Evolutionary conservation across 2,888 invertebrate genomes (phyloP).

Genomic region (Latrodectus hesperus): DNA sequence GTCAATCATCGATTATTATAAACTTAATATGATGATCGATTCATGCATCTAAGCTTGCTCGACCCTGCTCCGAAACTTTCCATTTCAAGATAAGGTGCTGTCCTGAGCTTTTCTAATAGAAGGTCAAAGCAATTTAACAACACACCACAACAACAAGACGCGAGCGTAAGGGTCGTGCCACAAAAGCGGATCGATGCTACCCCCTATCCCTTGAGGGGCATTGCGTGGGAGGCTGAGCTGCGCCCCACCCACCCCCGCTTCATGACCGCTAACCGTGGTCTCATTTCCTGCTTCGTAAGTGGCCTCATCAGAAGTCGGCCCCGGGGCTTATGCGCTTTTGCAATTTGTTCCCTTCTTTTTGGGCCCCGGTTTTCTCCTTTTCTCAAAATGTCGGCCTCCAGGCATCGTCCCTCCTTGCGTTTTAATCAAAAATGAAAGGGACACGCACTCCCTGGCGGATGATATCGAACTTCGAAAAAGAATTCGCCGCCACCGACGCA

Average conservation of each 20-base stretch:
- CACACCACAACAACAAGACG: too few species aligned
- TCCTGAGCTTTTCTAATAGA: too few species aligned
- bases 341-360: slow-evolving; percentile 52
- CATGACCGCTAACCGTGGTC: slow-evolving; percentile 57
- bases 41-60: too few species aligned
- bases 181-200: not conserved
- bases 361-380: slow-evolving; percentile 6
- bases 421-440: slow-evolving; percentile 61
- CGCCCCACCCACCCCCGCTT: too few species aligned
- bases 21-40: too few species aligned
- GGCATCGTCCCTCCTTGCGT: slow-evolving; percentile 30
- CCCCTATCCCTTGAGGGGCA: not conserved
- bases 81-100: too few species aligned
- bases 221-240: not conserved
- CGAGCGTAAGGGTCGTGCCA: not conserved
- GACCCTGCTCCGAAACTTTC: too few species aligned
- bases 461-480: slow-evolving; percentile 43
- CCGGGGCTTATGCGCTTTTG: slow-evolving; percentile 50
- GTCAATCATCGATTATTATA: too few species aligned
- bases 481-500: too few species aligned
- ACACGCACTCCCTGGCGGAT: slow-evolving; percentile 30
- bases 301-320: slow-evolving; percentile 55
- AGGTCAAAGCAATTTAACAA: too few species aligned
- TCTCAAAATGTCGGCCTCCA: slow-evolving; percentile 19
- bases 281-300: slow-evolving; percentile 63